A percentile compares a stretch with the other conserved stretches of the same genome.
phyloP scores from a whole-genome alignment of 2,113 vertebrate genomes.

The Malaclemys terrapin region DNA sequence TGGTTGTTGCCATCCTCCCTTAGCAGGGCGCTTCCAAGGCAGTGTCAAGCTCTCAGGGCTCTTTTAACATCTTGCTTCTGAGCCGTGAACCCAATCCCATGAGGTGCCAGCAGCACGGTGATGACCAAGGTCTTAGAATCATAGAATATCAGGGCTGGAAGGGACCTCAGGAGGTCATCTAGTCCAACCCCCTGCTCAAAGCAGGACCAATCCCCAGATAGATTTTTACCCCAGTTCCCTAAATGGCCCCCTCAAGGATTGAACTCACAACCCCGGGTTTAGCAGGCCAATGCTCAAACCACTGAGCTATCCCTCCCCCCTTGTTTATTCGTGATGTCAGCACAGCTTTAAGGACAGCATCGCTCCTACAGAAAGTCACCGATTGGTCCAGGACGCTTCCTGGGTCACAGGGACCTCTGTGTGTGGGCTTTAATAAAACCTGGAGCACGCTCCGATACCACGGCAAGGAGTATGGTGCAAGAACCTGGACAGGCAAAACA shows the following conservation, averaged over 20 bases:
- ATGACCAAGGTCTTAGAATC: not conserved
- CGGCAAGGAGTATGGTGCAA: not conserved
- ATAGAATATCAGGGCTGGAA: no score
- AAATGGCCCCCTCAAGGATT: no score
- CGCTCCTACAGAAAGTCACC: not conserved
- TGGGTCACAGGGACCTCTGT: not conserved
- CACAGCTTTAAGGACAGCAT: not conserved
- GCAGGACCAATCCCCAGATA: no score
- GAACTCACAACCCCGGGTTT: no score
- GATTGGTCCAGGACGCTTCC: not conserved
- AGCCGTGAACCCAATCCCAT: not conserved
- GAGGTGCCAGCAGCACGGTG: not conserved
- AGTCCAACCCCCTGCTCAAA: no score
- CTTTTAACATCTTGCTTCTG: not conserved
- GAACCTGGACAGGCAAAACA: not conserved
- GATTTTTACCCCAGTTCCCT: no score
- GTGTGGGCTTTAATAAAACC: not conserved
- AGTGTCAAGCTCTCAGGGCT: not conserved
- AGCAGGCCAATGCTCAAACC: no score
- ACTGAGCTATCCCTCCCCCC: no score
- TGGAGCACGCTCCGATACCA: not conserved
- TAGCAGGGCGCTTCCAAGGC: not conserved
- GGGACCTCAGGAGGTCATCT: no score
- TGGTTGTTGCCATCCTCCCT: not conserved
- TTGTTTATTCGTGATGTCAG: not conserved